These are phyloP conservation scores for Cathartes aura DNA, from an alignment of 2,113 vertebrate species.

Conservation along the genomic window DNA sequence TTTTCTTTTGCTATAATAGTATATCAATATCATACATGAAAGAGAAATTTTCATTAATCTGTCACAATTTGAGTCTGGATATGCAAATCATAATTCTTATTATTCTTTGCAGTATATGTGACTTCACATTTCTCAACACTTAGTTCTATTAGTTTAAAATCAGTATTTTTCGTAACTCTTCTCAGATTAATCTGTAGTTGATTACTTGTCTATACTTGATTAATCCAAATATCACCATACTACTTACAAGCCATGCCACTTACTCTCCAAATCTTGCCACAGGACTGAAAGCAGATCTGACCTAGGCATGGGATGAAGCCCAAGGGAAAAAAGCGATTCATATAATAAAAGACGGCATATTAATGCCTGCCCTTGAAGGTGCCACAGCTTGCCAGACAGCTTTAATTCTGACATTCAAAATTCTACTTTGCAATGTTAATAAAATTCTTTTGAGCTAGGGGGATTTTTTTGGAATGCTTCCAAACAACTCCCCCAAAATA, in stretches of 20 bases:
- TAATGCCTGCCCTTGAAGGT: neutral
- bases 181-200: neutral
- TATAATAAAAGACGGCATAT: neutral
- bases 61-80: neutral
- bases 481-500: neutral
- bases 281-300: neutral
- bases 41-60: neutral
- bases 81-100: neutral
- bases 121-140: neutral
- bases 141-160: neutral
- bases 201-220: neutral
- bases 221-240: neutral
- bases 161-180: neutral
- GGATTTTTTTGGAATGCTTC: neutral
- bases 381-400: neutral
- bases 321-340: neutral
- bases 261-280: neutral
- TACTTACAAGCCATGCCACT: neutral
- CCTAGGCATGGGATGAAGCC: neutral
- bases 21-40: neutral
- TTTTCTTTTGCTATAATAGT: neutral
- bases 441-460: neutral
- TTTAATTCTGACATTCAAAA: slow-evolving; percentile 7
- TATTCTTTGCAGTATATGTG: neutral
- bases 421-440: neutral